Evolutionary conservation across 2,888 invertebrate species (phyloP), one percentile per base, ranked within the genome.

Genomic region (Drosophila melanosoma): DNA sequence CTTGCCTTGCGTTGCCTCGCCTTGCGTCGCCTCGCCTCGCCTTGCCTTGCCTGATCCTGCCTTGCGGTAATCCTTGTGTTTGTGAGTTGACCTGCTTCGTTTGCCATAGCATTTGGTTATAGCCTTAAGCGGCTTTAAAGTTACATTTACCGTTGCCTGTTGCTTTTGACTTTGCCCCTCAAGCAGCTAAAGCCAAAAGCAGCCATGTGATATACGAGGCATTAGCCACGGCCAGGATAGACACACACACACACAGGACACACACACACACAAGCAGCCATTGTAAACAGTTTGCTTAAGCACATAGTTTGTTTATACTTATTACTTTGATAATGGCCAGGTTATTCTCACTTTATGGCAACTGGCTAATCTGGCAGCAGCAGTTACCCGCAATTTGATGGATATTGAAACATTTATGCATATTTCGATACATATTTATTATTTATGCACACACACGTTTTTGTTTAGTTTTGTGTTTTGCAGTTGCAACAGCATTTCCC

Each of bases 21-120:
- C 51, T 36, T 58, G 17, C 15, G 4, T 48, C 4, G 11, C 35
- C 29, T 29, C 5, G 48, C 26, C 7, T 48, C 26, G 17, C 10
- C 51, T 45, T 51, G 17, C 10, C 48, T 40, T 62, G 56, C 23
- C 38, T 61, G 35, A 1, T n/a, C 15, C 26, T 69, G 65, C 62
- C 71, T 74, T 74, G 80, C 65, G 78, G 82, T 86, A 86, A 86
- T 86, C 85, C 85, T 76, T 80, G 75, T 86, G 85, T 86, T 86
- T 86, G 88, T 83, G 88, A 78, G 83, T 88, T 86, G 85, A 88
- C 87, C 85, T 83, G 88, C 86, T 86, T 78, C 88, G 88, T 88
- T 88, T 87, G 85, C 83, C 80, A 72, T 73, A 82, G 87, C 87
- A 83, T 83, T 87, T 81, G 88, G 82, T 82, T 85, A 87, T 88